Base-by-base conservation (phyloP, 2,113 vertebrate species). In the Sturnira hondurensis region DNA sequence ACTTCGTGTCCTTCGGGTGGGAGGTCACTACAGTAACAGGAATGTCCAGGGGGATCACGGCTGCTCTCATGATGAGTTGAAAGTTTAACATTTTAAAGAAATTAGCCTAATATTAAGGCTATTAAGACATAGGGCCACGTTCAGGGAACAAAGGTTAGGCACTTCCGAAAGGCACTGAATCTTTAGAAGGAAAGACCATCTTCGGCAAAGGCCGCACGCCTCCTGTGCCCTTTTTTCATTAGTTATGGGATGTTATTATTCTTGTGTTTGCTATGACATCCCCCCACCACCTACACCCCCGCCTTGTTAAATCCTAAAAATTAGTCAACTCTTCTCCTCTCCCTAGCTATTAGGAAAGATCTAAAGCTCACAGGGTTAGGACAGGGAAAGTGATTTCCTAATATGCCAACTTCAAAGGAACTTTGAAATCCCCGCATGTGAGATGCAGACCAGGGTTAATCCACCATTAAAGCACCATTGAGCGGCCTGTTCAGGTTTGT, bases 321-420 rank as follows among this genome's bases (percentile, higher is more conserved):
- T 98, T 97, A 97, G 95, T 98, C 96, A 97, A 77, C 93, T 95
- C 89, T 96, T 97, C 92, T 97, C 96, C 82, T 36, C n/a, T 96
- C 86, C 63, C 78, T 94, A 95, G 78, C 95, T 97, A 91, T 94
- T 97, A 98, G 95, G 94, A 96, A 97, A 96, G 95, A 97, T 97
- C 95, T 97, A 92, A 98, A 97, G 73, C 93, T 95, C 82, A 65
- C n/a, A 97, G 95, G 96, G 95, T 63, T 92, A 76, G 43, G 78
- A 96, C 96, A 97, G 94, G 93, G 97, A 97, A 98, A 98, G 96
- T 97, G 97, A 98, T 98, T 98, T 98, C 98, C 94, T 98, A 97
- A 98, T 97, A 89, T n/a, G 14, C 43, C 71, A 26, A 96, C 98
- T 98, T 98, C 98, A 98, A 98, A 98, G 97, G 96, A 91, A 86